These are phyloP conservation scores for Saxidomus purpurata DNA, from an alignment of 1,140 invertebrate genomes.

Conservation along the genomic window DNA sequence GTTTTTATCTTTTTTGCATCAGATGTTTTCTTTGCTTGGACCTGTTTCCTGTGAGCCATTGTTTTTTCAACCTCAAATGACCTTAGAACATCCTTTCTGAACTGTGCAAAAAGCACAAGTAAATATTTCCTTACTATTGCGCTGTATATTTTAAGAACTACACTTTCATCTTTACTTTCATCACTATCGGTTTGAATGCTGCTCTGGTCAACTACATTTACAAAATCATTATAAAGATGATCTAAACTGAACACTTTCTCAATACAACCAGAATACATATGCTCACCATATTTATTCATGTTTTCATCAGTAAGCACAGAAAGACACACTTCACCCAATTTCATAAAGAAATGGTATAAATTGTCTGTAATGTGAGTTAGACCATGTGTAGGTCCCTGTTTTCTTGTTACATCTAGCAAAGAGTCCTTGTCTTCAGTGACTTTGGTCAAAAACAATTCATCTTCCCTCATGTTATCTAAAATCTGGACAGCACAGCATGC, in stretches of 20 bases:
- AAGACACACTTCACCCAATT: constrained; percentile 13
- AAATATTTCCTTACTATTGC: constrained; percentile 22
- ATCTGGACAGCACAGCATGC: background rate
- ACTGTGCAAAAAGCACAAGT: constrained; percentile 23
- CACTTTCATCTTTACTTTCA: background rate
- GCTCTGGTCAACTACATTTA: background rate
- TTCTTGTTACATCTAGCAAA: constrained; percentile 21
- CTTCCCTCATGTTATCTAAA: background rate
- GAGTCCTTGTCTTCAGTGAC: background rate
- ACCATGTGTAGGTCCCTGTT: background rate
- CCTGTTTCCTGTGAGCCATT: constrained; percentile 53
- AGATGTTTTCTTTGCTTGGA: background rate
- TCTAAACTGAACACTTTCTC: background rate
- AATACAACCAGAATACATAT: background rate
- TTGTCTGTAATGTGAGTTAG: constrained; percentile 20
- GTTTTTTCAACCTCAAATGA: constrained; percentile 29
- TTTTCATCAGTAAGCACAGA: constrained; percentile 10
- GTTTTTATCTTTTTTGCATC: background rate
- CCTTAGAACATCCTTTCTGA: constrained; percentile 37
- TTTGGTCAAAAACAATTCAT: background rate
- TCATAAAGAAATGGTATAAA: constrained; percentile 6
- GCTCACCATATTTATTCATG: constrained; percentile 30
- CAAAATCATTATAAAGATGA: background rate
- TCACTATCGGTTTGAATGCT: background rate
- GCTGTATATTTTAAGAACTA: constrained; percentile 18